These are phyloP conservation scores for Apeltes quadracus DNA, from an alignment of 2,113 vertebrate genomes.

Conservation along the genomic window DNA sequence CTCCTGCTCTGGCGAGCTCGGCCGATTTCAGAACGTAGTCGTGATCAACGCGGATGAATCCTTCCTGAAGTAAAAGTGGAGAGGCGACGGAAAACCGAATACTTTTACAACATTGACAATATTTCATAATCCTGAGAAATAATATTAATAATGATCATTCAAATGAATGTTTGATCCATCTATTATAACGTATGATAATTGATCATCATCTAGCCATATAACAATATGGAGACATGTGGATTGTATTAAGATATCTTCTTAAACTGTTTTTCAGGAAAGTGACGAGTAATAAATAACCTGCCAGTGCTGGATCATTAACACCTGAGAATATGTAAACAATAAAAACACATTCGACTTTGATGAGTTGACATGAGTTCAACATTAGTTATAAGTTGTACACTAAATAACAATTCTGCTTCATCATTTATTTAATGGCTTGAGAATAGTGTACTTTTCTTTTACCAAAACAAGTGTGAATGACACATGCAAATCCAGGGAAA, in stretches of 20 bases:
- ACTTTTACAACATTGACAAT: background rate
- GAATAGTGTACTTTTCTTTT: background rate
- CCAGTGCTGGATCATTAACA: background rate
- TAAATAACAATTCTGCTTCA: background rate
- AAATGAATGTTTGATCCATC: background rate
- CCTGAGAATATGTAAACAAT: background rate
- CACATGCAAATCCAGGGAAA: background rate
- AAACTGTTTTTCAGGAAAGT: no score
- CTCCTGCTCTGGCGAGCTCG: constrained; percentile 88
- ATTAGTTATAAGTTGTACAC: no score
- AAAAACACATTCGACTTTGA: background rate
- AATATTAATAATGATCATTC: background rate
- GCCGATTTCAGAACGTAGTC: constrained; percentile 92
- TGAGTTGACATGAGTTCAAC: background rate
- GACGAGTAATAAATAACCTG: background rate
- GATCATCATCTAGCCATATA: background rate
- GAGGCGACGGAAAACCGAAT: background rate
- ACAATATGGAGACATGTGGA: background rate
- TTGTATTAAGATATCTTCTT: background rate
- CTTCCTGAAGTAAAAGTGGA: constrained; percentile 79
- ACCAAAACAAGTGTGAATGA: background rate
- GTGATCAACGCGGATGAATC: constrained; percentile 91
- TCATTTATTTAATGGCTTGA: background rate
- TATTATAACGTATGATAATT: background rate
- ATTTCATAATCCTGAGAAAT: background rate